Percentiles rank a stretch among this genome's conserved stretches.
Evolutionary conservation across 2,888 invertebrate genomes (phyloP).

Genomic region (Sabatieria punctata): DNA sequence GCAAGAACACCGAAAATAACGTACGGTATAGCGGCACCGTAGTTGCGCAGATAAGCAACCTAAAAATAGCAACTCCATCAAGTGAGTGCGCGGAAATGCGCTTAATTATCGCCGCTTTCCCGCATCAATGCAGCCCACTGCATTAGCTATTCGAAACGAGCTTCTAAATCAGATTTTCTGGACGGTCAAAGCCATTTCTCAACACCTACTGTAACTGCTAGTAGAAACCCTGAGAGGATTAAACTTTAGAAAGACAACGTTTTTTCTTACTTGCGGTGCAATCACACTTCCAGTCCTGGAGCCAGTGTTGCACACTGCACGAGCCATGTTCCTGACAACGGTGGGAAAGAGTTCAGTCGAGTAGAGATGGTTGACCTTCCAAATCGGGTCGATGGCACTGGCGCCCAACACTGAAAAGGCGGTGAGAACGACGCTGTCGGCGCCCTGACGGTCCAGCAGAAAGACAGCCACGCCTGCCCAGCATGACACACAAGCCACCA

Average conservation of each 20-base stretch:
- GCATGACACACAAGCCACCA: not conserved
- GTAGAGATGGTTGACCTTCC: slow-evolving; percentile 11
- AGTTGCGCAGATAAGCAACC: not conserved
- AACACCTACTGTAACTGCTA: too few species aligned
- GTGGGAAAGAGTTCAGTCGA: slow-evolving; percentile 11
- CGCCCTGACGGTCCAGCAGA: not conserved
- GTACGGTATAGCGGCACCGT: slow-evolving; percentile 2
- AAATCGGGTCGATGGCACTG: slow-evolving; percentile 10
- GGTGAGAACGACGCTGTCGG: not conserved
- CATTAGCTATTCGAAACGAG: too few species aligned
- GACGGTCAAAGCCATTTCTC: too few species aligned
- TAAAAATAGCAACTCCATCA: too few species aligned
- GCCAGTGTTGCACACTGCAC: slow-evolving; percentile 12
- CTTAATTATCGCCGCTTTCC: too few species aligned
- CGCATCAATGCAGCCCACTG: too few species aligned
- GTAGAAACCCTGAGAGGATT: too few species aligned
- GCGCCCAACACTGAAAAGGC: slow-evolving; percentile 5
- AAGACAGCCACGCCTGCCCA: slow-evolving; percentile 5
- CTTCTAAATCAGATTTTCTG: too few species aligned
- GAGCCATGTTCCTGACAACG: slow-evolving; percentile 12
- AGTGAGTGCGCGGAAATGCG: too few species aligned
- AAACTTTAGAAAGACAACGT: too few species aligned
- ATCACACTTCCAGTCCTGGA: slow-evolving; percentile 9
- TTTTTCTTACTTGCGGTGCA: slow-evolving; percentile 9
- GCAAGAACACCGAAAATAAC: slow-evolving; percentile 8